Evolutionary conservation across 2,797 vertebrate genomes (phyloP), one percentile per base, ranked within the genome.

Genomic region (Hoplostethus atlanticus): DNA sequence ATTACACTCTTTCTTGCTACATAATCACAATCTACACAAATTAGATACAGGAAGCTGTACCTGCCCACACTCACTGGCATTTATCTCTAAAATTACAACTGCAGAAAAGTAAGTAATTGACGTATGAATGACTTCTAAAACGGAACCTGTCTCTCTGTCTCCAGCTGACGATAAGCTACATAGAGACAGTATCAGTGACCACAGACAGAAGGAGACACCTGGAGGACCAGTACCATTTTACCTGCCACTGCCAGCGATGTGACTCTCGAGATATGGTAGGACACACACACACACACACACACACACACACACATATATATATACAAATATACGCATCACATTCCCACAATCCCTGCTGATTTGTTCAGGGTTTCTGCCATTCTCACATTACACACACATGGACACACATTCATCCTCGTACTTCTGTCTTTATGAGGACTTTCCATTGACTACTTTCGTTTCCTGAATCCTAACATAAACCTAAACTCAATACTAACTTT

Each of bases 161-260:
- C 42, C 56, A 93, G 91, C 71, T 93, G 4, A 89, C 84, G 42
- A 89, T 93, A 50, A 92, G 90, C 67, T 94, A 93, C 58, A 87
- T 91, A 0, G 91, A 90, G 65, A 86, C 85, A 0, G 5, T 89
- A 73, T 81, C 80, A 3, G 9, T 84, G 72, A 87, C 79, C 46
- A 84, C 85, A 54, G 87, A 90, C 30, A 85, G 91, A n/a, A 87
- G 34, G 79, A 84, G 38, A 48, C 91, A 91, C 73, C 83, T 93
- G 72, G 62, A 89, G 64, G 87, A 90, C 13, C 92, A 92, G 76
- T 93, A 91, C 64, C 83, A 89, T 67, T 93, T 93, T 8, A 84
- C 76, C 54, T 93, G 91, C 87, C 62, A 4, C 77, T 93, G 92
- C 71, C 84, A 86, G 40, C 47, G 15, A 51, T 93, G 92, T 57